These are phyloP conservation scores for Pteronura brasiliensis DNA, from an alignment of 2,113 vertebrate species.

Conservation along the genomic window DNA sequence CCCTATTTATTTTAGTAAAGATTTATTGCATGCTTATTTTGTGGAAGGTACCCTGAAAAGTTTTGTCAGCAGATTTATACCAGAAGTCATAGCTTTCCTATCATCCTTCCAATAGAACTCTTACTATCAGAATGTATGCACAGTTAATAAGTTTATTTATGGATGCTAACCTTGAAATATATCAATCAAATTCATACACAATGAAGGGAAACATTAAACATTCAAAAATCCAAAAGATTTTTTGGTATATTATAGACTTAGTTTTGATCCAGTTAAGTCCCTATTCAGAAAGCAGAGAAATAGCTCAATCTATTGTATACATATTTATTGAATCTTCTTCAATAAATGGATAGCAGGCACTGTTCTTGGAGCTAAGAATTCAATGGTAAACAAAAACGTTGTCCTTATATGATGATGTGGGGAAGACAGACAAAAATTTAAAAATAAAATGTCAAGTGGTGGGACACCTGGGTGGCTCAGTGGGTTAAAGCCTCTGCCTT, in stretches of 20 bases:
- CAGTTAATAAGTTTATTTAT: not conserved
- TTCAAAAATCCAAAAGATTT: not conserved
- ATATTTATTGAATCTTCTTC: not conserved
- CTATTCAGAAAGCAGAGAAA: not conserved
- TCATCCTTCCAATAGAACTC: not conserved
- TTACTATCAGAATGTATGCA: not conserved
- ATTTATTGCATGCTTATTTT: not conserved
- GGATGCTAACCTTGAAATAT: not conserved
- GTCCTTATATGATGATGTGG: not conserved
- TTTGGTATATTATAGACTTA: not conserved
- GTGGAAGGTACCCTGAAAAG: not conserved
- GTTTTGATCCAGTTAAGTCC: not conserved
- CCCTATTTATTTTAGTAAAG: not conserved
- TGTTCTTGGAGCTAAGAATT: not conserved
- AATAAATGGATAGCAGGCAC: not conserved
- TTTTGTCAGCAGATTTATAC: not conserved
- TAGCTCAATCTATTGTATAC: not conserved
- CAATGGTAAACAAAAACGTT: not conserved
- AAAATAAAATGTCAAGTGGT: not conserved
- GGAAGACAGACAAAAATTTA: not conserved
- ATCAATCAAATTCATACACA: not conserved
- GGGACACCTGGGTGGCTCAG: too few relatives aligned
- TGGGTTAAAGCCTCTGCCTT: too few relatives aligned
- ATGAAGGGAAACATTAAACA: not conserved
- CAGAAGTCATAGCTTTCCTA: not conserved